Evolutionary conservation across 2,113 vertebrate species (phyloP), one percentile per base, ranked within the genome.

Genomic region (Salvelinus namaycush): DNA sequence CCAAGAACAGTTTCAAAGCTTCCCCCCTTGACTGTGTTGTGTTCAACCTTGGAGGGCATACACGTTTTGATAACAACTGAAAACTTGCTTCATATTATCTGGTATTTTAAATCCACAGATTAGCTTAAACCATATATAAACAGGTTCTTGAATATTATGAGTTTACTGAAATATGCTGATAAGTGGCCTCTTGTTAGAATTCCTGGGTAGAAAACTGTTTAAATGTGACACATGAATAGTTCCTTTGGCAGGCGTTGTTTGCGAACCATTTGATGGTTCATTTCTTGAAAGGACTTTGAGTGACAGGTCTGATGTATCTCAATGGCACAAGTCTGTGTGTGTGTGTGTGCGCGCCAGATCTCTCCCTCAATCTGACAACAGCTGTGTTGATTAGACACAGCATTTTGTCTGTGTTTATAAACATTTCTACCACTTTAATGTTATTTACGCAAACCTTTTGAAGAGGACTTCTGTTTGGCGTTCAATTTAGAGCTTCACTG

Each of bases 281-380:
- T 76, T 72, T 79, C 29, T 62, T 62, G n/a, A 3, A 9, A 62
- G 59, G 59, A 62, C 39, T 44, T 11, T 54, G n/a, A 62, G 70
- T 74, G 68, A 74, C 71, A 51, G 78, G 26, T 51, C 66, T 71
- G 27, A 18, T 27, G 68, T 77, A 65, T 77, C 75, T 66, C 69
- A 69, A 16, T 54, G 60, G 74, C 16, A 59, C 68, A 57, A 18
- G 1, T 72, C 24, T 49, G 60, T 54, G 44, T 77, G 64, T 65
- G 68, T 24, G 11, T 73, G 69, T 75, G 77, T 60, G 73, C 8
- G 51, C 39, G 68, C 74, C 83, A 78, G 65, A 67, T 75, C 59
- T 51, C 48, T 51, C 51, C 22, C 60, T 75, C 62, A 74, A 68
- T 69, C 73, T 51, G 49, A 77, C 64, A 79, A 34, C 68, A 14